These are phyloP conservation scores for Cephus nigrinus DNA, from an alignment of 2,888 invertebrate species.

Conservation along the genomic window DNA sequence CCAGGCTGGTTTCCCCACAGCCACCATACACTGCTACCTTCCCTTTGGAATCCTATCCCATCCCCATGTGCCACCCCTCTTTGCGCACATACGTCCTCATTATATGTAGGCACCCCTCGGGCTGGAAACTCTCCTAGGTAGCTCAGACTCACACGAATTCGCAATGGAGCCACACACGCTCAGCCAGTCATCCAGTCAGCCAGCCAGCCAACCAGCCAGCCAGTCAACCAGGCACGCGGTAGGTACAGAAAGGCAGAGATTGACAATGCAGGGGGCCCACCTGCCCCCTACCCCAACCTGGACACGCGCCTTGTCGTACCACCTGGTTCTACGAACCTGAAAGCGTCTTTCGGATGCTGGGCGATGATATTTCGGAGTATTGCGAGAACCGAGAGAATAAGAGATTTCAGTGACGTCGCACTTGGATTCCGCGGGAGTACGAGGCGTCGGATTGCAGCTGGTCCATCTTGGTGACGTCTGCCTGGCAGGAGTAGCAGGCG, in stretches of 20 bases:
- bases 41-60: slow-evolving; percentile 1
- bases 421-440: not conserved
- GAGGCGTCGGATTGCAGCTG: slow-evolving; percentile 44
- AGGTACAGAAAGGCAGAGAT: slow-evolving; percentile 59
- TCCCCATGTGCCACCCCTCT: slow-evolving; percentile 43
- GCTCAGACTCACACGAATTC: slow-evolving; percentile 5
- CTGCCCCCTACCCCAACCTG: slow-evolving; percentile 61
- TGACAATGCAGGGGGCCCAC: slow-evolving; percentile 66
- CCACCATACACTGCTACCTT: slow-evolving; percentile 24
- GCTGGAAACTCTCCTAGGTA: not conserved
- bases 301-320: slow-evolving; percentile 62
- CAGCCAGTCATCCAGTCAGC: slow-evolving; percentile 1
- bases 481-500: slow-evolving; percentile 32
- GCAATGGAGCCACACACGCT: slow-evolving; percentile 20
- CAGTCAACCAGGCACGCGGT: slow-evolving; percentile 14
- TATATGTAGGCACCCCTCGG: slow-evolving; percentile 52
- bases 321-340: slow-evolving; percentile 50
- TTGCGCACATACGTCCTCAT: slow-evolving; percentile 57
- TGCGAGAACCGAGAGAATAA: too few relatives aligned
- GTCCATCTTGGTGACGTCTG: slow-evolving; percentile 9
- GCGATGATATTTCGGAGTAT: not conserved
- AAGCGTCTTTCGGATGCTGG: slow-evolving; percentile 1
- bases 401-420: too few relatives aligned
- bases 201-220: not conserved
- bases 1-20: slow-evolving; percentile 46